phyloP scores from a whole-genome alignment of 1,140 invertebrate species.

The Drosophila guanche region DNA sequence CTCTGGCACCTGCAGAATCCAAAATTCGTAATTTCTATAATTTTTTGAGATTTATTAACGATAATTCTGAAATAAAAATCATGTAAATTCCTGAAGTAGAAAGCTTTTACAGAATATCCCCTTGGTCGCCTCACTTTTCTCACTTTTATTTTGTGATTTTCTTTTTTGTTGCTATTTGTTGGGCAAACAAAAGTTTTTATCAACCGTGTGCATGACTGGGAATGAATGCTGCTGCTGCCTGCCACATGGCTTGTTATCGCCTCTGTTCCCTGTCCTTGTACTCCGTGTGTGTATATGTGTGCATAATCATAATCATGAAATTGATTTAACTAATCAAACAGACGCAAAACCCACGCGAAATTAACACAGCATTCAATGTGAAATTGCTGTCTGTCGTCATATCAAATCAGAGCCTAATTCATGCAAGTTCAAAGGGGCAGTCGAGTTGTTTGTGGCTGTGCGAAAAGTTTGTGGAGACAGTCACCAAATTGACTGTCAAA shows the following conservation, averaged over 20 bases:
- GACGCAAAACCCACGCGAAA: slow-evolving; percentile 52
- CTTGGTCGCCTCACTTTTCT: too few species aligned
- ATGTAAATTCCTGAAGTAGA: too few species aligned
- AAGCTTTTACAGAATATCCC: too few species aligned
- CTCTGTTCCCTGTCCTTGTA: too few species aligned
- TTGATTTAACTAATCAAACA: slow-evolving; percentile 79
- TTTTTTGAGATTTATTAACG: too few species aligned
- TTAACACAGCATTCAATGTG: slow-evolving; percentile 72
- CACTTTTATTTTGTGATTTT: neutral
- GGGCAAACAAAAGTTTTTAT: slow-evolving; percentile 56
- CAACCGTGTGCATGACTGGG: slow-evolving; percentile 55
- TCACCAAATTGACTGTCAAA: slow-evolving; percentile 76
- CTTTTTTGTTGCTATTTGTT: slow-evolving; percentile 15
- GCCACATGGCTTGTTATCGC: slow-evolving; percentile 44
- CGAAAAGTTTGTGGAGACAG: slow-evolving; percentile 67
- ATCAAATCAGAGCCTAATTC: slow-evolving; percentile 79
- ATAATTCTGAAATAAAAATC: too few species aligned
- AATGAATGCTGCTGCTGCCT: slow-evolving; percentile 42
- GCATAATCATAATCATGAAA: slow-evolving; percentile 74
- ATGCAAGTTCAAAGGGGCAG: slow-evolving; percentile 64
- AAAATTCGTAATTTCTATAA: too few species aligned
- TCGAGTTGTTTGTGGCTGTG: slow-evolving; percentile 15
- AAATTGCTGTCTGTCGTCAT: slow-evolving; percentile 42
- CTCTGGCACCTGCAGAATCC: too few species aligned
- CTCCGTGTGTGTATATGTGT: slow-evolving; percentile 8